Base-by-base conservation (phyloP, 2,797 vertebrate genomes). In the Anabacerthia variegaticeps region DNA sequence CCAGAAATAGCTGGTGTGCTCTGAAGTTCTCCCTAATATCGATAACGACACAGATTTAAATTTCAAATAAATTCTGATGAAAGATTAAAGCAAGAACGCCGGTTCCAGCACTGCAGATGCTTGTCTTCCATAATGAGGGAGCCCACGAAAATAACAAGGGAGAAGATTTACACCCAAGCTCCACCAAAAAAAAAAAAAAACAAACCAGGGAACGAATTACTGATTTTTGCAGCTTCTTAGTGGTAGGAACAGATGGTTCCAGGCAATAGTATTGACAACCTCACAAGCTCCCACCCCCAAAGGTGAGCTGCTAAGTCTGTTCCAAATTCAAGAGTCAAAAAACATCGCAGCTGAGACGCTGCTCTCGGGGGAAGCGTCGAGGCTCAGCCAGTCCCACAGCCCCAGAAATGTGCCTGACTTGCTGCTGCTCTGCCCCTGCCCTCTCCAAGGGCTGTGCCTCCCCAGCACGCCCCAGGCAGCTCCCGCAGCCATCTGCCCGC, bases 181-280 rank as follows among this genome's bases (percentile, higher is more conserved):
- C 69, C 76, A 83, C 12, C 5, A 49, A 34, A 46, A 39, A 44
- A 46, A n/a, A 19, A 74, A 61, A 65, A 36, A 7, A 23, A 49
- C 24, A 59, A 61, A 46, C 37, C 0, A 39, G 6, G 82, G 39
- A 62, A 82, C n/a, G 68, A 92, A 74, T 63, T 91, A 52, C 72
- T 88, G 79, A 85, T 83, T 94, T 94, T 86, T 93, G 86, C 80
- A 95, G 93, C 83, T 86, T 63, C 92, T 94, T 21, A 61, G 90
- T 75, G 80, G 84, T 82, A 76, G 61, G 89, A 94, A 79, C 94
- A 95, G 96, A 96, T 93, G 95, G 94, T 85, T 91, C 68, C 87
- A 93, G 94, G 94, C 94, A 91, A 68, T 86, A 86, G 85, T 86
- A 96, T 72, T 90, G 96, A 93, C 95, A 94, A 74, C 81, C 92